These are phyloP conservation scores for Xestia ashworthii DNA, from an alignment of 2,888 invertebrate genomes.

Conservation along the genomic window DNA sequence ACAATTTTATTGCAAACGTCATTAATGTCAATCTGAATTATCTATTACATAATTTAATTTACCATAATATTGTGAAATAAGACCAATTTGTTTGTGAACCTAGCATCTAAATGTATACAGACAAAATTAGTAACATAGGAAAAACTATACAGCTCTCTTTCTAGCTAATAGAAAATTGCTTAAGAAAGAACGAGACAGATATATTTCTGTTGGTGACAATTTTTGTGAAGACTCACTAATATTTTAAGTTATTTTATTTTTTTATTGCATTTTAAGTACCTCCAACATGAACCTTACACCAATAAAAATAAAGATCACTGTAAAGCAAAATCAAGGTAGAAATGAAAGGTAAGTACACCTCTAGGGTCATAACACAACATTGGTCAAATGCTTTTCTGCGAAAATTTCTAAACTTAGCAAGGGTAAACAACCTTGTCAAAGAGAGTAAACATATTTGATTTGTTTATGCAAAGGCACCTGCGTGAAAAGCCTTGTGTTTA, in stretches of 20 bases:
- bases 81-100: background rate
- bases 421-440: slow-evolving; percentile 45
- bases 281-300: background rate
- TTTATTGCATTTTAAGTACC: background rate
- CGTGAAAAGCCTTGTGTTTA: background rate
- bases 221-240: background rate
- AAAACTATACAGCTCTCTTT: background rate
- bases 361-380: background rate
- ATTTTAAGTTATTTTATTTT: no score
- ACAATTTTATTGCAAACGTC: background rate
- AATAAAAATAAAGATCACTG: background rate
- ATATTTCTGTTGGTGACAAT: background rate
- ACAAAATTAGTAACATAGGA: background rate
- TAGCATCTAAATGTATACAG: background rate
- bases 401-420: slow-evolving; percentile 35
- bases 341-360: background rate
- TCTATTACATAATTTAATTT: background rate
- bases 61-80: background rate
- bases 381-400: slow-evolving; percentile 14
- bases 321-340: background rate
- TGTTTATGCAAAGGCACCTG: slow-evolving; percentile 25
- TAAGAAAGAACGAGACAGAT: background rate
- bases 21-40: background rate
- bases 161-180: background rate
- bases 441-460: slow-evolving; percentile 26